These are phyloP conservation scores for Allygus modestus DNA, from an alignment of 2,888 invertebrate species.

Conservation along the genomic window DNA sequence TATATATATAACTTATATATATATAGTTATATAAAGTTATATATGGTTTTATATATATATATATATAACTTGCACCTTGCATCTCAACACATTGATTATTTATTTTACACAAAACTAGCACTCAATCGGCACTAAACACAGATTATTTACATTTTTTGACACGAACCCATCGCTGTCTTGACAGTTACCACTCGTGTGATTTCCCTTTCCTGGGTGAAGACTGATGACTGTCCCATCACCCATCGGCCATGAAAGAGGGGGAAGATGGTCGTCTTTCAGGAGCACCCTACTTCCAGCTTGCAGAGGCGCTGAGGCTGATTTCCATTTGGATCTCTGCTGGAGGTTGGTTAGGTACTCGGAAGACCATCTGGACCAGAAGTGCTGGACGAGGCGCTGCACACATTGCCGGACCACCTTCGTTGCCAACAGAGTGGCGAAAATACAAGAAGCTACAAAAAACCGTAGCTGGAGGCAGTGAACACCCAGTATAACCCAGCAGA, in stretches of 20 bases:
- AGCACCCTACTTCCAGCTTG: not conserved
- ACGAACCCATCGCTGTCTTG: not conserved
- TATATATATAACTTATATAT: too few relatives aligned
- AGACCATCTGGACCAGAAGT: conserved; percentile 69
- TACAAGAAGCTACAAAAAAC: not conserved
- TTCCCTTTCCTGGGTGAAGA: not conserved
- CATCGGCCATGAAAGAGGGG: conserved; percentile 2
- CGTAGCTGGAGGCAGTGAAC: not conserved
- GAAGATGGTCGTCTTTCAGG: not conserved
- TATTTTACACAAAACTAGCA: too few relatives aligned
- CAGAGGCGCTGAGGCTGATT: too few relatives aligned
- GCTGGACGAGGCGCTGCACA: conserved; percentile 64
- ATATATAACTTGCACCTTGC: too few relatives aligned
- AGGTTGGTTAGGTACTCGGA: conserved; percentile 68
- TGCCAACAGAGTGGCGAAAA: not conserved
- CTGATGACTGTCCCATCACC: not conserved
- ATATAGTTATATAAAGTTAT: too few relatives aligned
- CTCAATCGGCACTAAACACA: too few relatives aligned
- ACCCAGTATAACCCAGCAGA: not conserved
- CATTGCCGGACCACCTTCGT: conserved; percentile 60
- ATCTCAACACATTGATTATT: too few relatives aligned
- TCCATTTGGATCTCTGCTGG: conserved; percentile 63
- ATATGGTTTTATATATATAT: too few relatives aligned
- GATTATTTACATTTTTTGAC: too few relatives aligned
- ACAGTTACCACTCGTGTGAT: not conserved